Base-by-base conservation (phyloP, 2,113 vertebrate genomes). In the Pelmatolapia mariae region DNA sequence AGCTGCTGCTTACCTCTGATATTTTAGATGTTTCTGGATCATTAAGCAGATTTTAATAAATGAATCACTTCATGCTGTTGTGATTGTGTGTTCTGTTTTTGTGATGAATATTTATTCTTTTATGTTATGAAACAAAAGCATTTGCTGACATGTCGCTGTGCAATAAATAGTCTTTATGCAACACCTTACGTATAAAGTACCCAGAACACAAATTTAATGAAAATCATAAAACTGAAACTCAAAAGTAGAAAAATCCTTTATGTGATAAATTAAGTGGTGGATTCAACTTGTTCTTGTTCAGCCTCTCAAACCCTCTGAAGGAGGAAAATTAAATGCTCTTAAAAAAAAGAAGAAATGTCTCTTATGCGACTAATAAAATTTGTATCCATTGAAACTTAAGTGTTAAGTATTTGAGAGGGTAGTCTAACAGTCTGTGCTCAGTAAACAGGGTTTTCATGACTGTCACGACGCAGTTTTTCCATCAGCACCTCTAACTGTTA, bases 61-160 rank as follows among this genome's bases (percentile, higher is more conserved):
- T 0, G 4, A 4, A 16, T 0, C 0, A 4, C 68, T 10, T 18
- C n/a, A 4, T 8, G 16, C 16, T 78, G 24, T 31, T 31, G 24
- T 50, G 4, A 8, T 47, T 45, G 33, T 45, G 13, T 45, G 8
- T 2, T 26, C 9, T 26, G 38, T 4, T 13, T 7, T 7, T 45
- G 22, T 73, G 8, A 15, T 45, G 24, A 73, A 73, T 73, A 16
- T 26, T 43, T 45, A 16, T 24, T 73, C 3, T 45, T 43, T 45
- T 16, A 68, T 68, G 12, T 6, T 43, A 6, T 10, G n/a, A 73
- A 18, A 45, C 38, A 0, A 1, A 43, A 43, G n/a, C n/a, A 24
- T 24, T 16, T 24, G 22, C 38, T 6, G 12, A 9, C 38, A 45
- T 6, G 13, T 22, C 0, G 7, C 63, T 24, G 19, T 68, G 11